These are phyloP conservation scores for Nephrotoma appendiculata DNA, from an alignment of 2,888 invertebrate species.

Conservation along the genomic window DNA sequence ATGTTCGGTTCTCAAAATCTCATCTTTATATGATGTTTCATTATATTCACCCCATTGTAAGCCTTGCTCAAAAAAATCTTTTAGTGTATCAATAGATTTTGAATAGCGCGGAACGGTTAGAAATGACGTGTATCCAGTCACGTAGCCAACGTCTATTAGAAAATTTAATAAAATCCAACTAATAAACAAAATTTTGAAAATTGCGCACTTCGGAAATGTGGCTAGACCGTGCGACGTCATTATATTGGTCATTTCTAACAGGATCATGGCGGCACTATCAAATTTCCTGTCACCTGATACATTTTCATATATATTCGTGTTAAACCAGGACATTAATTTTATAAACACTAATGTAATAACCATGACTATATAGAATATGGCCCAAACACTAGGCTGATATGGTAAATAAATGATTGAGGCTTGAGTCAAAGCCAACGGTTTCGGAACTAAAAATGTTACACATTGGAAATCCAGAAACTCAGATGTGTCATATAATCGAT, in stretches of 20 bases:
- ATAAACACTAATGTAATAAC: neutral
- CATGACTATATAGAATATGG: neutral
- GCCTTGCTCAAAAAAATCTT: neutral
- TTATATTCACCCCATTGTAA: neutral
- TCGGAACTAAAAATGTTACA: neutral
- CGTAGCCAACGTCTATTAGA: neutral
- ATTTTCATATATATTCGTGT: neutral
- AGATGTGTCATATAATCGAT: neutral
- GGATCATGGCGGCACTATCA: neutral
- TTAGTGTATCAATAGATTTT: neutral
- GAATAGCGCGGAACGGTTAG: neutral
- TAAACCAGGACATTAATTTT: neutral
- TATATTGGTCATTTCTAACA: neutral
- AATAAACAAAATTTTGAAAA: neutral
- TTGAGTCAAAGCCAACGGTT: neutral
- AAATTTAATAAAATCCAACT: neutral
- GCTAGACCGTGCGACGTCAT: neutral
- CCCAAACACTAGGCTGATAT: neutral
- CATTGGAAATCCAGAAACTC: neutral
- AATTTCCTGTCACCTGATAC: neutral
- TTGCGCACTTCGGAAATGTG: neutral
- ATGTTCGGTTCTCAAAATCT: neutral
- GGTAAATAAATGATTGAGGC: neutral
- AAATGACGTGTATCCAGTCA: neutral
- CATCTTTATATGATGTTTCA: neutral